Evolutionary conservation across 2,113 vertebrate species (phyloP).

Genomic region (Tautogolabrus adspersus): DNA sequence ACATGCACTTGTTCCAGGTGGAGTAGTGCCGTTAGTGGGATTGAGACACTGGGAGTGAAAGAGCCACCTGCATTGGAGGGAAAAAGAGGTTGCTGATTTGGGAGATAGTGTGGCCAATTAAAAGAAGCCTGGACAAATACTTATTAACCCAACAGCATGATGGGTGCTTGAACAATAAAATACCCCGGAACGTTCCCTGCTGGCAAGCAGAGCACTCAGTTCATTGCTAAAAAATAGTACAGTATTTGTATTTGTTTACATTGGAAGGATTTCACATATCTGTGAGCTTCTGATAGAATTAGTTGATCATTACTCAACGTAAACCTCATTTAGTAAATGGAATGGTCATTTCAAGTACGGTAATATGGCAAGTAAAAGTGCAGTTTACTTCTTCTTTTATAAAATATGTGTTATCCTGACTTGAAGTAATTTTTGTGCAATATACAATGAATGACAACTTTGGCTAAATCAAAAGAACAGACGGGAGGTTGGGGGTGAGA

Average conservation of each 20-base stretch:
- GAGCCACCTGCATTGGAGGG: not conserved
- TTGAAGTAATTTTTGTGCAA: conserved; percentile 19
- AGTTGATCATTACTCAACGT: not conserved
- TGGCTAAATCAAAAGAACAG: conserved; percentile 46
- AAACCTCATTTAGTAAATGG: not conserved
- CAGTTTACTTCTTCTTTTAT: too few species aligned
- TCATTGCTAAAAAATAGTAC: not conserved
- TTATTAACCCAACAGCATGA: not conserved
- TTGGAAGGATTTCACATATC: not conserved
- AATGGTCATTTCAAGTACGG: not conserved
- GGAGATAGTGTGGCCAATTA: conserved; percentile 12
- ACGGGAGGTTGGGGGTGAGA: conserved; percentile 33
- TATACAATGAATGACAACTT: conserved; percentile 44
- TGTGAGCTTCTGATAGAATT: not conserved
- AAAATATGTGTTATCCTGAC: too few species aligned
- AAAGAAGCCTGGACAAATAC: conserved; percentile 26
- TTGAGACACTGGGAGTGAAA: conserved; percentile 13
- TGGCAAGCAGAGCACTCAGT: not conserved
- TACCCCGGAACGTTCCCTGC: not conserved
- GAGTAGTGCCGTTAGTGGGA: conserved; percentile 28
- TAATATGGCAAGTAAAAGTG: too few species aligned
- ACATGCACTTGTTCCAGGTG: conserved; percentile 80
- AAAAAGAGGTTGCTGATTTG: conserved; percentile 9
- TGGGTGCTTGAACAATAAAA: not conserved
- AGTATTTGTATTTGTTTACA: not conserved